These are phyloP conservation scores for Rhabditoides inermis DNA, from an alignment of 2,888 invertebrate genomes.

Conservation along the genomic window DNA sequence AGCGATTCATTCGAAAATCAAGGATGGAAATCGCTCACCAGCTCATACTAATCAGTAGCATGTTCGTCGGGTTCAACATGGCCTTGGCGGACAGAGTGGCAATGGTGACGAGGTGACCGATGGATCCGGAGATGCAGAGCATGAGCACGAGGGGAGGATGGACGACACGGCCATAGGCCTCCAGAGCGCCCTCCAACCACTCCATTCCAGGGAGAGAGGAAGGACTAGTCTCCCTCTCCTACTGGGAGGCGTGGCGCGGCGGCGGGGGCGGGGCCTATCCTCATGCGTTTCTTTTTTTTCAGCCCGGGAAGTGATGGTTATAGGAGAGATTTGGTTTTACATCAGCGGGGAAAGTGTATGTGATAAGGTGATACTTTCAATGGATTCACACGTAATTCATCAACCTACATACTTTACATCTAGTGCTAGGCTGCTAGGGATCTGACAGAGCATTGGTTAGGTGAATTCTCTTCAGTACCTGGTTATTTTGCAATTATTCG, in stretches of 20 bases:
- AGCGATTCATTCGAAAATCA: too few species aligned
- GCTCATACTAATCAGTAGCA: conserved; percentile 44
- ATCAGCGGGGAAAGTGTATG: too few species aligned
- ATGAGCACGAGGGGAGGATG: conserved; percentile 43
- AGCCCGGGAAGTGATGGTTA: not conserved
- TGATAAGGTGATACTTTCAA: too few species aligned
- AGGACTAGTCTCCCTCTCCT: too few species aligned
- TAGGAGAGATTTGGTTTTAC: too few species aligned
- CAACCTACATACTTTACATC: not conserved
- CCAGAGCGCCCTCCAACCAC: too few species aligned
- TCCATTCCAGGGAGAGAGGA: too few species aligned
- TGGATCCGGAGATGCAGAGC: conserved; percentile 38
- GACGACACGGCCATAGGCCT: conserved; percentile 25
- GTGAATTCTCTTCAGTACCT: not conserved
- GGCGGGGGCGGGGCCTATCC: too few species aligned
- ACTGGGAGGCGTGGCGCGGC: too few species aligned
- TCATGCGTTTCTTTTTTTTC: not conserved
- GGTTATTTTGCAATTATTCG: not conserved
- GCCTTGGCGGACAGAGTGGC: conserved; percentile 28
- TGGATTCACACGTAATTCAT: too few species aligned
- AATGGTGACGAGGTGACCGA: conserved; percentile 42
- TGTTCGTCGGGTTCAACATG: conserved; percentile 44
- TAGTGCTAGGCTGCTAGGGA: not conserved
- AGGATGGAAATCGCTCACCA: too few species aligned
- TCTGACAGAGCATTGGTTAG: not conserved